Conservation (phyloP, 2,888 invertebrate species). For the Neuroscelio doddi region DNA sequence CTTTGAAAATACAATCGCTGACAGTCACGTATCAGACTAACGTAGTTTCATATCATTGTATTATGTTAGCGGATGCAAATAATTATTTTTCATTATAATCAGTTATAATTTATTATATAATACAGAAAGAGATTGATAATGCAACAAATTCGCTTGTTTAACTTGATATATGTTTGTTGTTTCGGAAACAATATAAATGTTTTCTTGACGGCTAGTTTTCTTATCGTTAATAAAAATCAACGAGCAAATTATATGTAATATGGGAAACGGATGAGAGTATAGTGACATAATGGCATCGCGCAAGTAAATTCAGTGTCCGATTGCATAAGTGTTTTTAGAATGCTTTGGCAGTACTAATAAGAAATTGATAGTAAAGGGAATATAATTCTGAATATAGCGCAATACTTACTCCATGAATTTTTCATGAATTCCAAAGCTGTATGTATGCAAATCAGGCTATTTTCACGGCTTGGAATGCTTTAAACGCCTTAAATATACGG, state of each 20-base stretch:
- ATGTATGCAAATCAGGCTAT: constrained; percentile 68
- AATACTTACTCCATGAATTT: constrained; percentile 65
- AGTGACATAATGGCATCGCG: neutral
- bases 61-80: too few relatives aligned
- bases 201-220: too few relatives aligned
- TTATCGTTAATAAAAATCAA: too few relatives aligned
- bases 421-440: constrained; percentile 68
- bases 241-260: too few relatives aligned
- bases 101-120: too few relatives aligned
- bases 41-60: constrained; percentile 2
- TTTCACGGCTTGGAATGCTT: constrained; percentile 66
- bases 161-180: too few relatives aligned
- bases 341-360: constrained; percentile 54
- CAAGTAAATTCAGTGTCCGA: neutral
- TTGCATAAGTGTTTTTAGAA: constrained; percentile 16
- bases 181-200: too few relatives aligned
- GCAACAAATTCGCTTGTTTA: too few relatives aligned
- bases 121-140: too few relatives aligned
- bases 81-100: too few relatives aligned
- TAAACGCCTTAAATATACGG: constrained; percentile 67
- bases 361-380: constrained; percentile 64
- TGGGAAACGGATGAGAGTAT: neutral
- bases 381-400: constrained; percentile 57
- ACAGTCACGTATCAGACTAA: constrained; percentile 13
- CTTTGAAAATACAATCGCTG: constrained; percentile 22